Evolutionary conservation across 2,888 invertebrate species (phyloP), one percentile per base, ranked within the genome.

Genomic region (Hypena proboscidalis): DNA sequence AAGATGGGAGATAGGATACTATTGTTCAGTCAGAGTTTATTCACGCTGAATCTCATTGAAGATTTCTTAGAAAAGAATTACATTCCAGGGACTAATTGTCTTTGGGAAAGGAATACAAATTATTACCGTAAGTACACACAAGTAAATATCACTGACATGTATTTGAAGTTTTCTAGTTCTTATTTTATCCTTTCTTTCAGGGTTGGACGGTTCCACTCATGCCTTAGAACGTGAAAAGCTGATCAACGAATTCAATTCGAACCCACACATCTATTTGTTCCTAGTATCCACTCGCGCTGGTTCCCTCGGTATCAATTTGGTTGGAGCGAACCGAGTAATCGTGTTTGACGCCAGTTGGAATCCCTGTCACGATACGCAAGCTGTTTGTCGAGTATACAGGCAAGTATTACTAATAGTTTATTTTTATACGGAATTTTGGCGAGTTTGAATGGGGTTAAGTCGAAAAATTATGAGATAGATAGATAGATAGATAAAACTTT

Each of bases 311-410:
- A 99, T 99, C 57, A 99, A 99, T 90, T 92, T 99, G 52, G 97
- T 98, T 10, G 98, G 99, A 8, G 99, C 99, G 0, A 99, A 99
- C 85, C 93, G 99, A 19, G 99, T 99, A 3, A 96, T 99, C 25
- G 98, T 99, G 32, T 96, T 99, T 73, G 99, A 99, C 82, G 99
- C 99, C 7, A 98, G 98, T 22, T 99, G 99, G 99, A 99, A 99
- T 90, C 99, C 99, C 1, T 99, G 99, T 76, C 99, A 99, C 74
- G 99, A 99, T 77, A 97, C 97, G 0, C 98, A 98, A 90, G 99
- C 99, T 17, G 98, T 99, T 7, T 99, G 99, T 80, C 92, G 99
- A 61, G 98, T 99, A 23, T 98, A 97, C 79, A 93, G 96, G 92
- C 82, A 58, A 56, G 48, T 49, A 39, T 29, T 32, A 8, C 22